Conservation (phyloP, 2,113 vertebrate genomes). For the Vireo altiloquus region DNA sequence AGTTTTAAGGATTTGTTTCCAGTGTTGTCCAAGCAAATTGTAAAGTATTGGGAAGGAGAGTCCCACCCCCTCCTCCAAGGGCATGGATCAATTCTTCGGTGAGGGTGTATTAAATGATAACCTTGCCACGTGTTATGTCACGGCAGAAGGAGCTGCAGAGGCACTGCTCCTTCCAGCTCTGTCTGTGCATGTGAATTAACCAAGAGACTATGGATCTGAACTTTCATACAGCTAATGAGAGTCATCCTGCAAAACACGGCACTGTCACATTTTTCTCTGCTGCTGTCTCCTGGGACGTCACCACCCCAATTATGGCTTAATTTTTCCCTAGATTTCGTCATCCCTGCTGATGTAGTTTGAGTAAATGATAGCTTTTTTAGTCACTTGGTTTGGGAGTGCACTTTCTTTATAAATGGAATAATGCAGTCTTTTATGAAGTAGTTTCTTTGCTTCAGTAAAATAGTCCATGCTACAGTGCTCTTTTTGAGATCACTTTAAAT, state of each 20-base stretch:
- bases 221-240: neutral
- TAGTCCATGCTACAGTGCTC: neutral
- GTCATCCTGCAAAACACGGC: neutral
- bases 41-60: neutral
- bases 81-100: constrained; percentile 62
- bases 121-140: constrained; percentile 71
- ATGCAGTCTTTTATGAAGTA: neutral
- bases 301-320: neutral
- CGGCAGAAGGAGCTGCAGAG: constrained; percentile 51
- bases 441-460: neutral
- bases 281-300: neutral
- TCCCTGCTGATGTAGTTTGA: neutral
- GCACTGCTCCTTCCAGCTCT: constrained; percentile 20
- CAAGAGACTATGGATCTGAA: neutral
- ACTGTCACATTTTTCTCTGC: neutral
- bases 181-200: constrained; percentile 43
- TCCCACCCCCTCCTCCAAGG: neutral
- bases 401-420: neutral
- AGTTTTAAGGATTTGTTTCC: constrained; percentile 20
- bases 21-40: constrained; percentile 9
- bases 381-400: neutral
- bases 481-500: neutral
- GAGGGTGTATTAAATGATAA: constrained; percentile 58
- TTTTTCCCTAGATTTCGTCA: neutral
- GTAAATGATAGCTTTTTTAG: neutral